Evolutionary conservation across 2,113 vertebrate species (phyloP), one percentile per base, ranked within the genome.

Genomic region (Macheiramphus alcinus): DNA sequence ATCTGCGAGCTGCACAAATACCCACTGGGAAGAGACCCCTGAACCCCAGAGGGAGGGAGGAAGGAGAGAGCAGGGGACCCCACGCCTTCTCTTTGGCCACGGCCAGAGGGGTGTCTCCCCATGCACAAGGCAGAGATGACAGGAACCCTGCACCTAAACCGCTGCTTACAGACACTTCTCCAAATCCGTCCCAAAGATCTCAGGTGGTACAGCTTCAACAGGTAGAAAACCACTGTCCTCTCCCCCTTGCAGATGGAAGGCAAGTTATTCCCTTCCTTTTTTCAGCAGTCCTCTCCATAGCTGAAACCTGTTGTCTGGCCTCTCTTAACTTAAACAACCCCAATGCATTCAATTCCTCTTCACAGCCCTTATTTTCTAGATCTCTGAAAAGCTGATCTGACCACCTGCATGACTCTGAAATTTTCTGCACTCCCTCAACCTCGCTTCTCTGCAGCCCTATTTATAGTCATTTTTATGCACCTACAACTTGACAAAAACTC

Each of bases 31-130:
- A 53, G n/a, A 66, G 13, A 71, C 1, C 9, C 27, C 32, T 1
- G 0, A 70, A 48, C 7, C 48, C 63, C 32, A 43, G 34, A 52
- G 11, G 38, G 18, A 29, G 47, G 31, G 36, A 55, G 23, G 14
- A 13, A 80, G 76, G 31, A 38, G 16, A 21, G 17, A 79, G 16
- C 21, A 31, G 26, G 16, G 36, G 9, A 63, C 5, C 25, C 5
- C 18, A 12, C 25, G 42, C 17, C 20, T 43, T 48, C n/a, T n/a
- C 78, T 59, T 47, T 26, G 27, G 16, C 47, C 40, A 48, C 0
- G 2, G 45, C 16, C 1, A 3, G 27, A 13, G 23, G 5, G 7
- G 1, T 50, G 58, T n/a, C 19, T 40, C 23, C 8, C 20, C 14
- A 22, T 16, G 20, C 48, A 62, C 27, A 52, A 45, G 43, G 55